These are phyloP conservation scores for Pseudococcus longispinus DNA, from an alignment of 2,888 invertebrate species.

Conservation along the genomic window DNA sequence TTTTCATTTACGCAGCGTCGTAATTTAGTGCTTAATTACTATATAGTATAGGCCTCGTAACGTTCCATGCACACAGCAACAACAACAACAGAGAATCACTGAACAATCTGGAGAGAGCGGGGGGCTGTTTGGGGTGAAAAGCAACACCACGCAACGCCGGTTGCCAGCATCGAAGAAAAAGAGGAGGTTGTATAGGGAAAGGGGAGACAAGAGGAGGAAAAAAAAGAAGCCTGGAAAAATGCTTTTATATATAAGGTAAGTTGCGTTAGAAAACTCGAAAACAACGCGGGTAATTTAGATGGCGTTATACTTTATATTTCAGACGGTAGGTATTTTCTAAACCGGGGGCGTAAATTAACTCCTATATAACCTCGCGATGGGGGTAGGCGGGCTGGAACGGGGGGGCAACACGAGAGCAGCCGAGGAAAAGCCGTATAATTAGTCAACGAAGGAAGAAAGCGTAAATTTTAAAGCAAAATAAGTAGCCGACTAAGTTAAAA, in stretches of 20 bases:
- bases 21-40: slow-evolving; percentile 44
- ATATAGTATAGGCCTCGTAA: not conserved
- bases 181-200: not conserved
- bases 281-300: slow-evolving; percentile 45
- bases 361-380: slow-evolving; percentile 14
- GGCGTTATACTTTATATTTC: slow-evolving; percentile 53
- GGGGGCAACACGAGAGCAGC: not conserved
- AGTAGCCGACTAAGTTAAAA: slow-evolving; percentile 56
- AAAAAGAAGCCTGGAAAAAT: slow-evolving; percentile 37
- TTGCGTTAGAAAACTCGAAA: slow-evolving; percentile 28
- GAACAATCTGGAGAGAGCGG: not conserved
- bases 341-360: slow-evolving; percentile 53
- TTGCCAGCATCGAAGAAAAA: not conserved
- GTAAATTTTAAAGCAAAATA: slow-evolving; percentile 56
- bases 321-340: slow-evolving; percentile 52
- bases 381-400: not conserved
- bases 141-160: not conserved
- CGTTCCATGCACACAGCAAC: not conserved
- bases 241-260: slow-evolving; percentile 37
- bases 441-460: slow-evolving; percentile 55
- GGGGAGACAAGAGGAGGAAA: not conserved
- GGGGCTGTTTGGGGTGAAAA: not conserved
- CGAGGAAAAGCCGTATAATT: slow-evolving; percentile 54
- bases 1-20: slow-evolving; percentile 33
- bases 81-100: not conserved